Percentiles rank a stretch among this genome's conserved stretches.
Evolutionary conservation across 2,797 vertebrate genomes (phyloP).

Genomic region (Rhinichthys osculus): DNA sequence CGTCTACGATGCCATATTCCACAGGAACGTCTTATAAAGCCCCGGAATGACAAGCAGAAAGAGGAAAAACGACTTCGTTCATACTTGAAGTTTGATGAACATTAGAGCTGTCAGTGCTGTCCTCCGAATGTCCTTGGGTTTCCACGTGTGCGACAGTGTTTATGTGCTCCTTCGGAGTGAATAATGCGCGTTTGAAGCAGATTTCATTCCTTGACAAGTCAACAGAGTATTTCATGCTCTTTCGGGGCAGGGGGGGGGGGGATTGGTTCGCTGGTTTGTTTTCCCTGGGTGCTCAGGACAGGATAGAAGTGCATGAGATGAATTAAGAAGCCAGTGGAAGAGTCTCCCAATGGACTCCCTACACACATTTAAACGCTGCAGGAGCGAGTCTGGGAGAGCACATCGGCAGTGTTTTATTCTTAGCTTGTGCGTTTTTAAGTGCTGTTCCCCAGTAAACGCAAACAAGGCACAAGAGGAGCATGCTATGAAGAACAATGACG

Average conservation of each 20-base stretch:
- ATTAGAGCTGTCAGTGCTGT: neutral
- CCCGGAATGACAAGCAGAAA: conserved; percentile 7
- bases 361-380: conserved; percentile 47
- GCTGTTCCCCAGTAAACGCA: conserved; percentile 28
- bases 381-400: conserved; percentile 10
- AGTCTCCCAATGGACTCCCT: conserved; percentile 39
- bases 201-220: neutral
- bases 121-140: conserved; percentile 23
- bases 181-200: conserved; percentile 4
- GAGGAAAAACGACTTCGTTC: neutral
- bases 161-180: neutral
- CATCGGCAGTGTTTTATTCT: conserved; percentile 50
- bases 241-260: neutral
- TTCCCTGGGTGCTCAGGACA: conserved; percentile 8
- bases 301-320: conserved; percentile 45
- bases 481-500: neutral
- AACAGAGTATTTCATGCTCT: conserved; percentile 12
- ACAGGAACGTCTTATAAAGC: neutral
- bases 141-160: neutral
- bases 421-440: conserved; percentile 44
- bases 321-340: conserved; percentile 46
- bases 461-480: conserved; percentile 31
- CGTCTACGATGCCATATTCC: neutral
- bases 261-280: neutral
- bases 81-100: neutral